phyloP scores from a whole-genome alignment of 1,140 invertebrate genomes.

The Cotesia chilonis region DNA sequence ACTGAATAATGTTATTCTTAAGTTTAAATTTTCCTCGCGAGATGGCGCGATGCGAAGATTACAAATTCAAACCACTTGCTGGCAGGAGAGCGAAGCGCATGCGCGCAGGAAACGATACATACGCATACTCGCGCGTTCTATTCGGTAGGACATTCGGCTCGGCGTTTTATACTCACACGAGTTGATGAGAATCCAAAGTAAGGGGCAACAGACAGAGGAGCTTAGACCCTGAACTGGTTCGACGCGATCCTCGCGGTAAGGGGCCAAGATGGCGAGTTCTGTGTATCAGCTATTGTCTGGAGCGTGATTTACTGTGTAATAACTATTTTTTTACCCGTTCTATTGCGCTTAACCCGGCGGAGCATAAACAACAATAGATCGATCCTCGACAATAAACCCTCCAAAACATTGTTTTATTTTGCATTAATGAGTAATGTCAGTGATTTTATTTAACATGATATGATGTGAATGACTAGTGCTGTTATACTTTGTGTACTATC shows the following conservation, averaged over 20 bases:
- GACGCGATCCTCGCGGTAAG: conserved; percentile 43
- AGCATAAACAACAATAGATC: background rate
- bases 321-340: conserved; percentile 11
- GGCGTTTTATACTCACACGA: conserved; percentile 15
- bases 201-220: conserved; percentile 35
- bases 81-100: conserved; percentile 2
- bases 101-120: background rate
- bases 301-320: conserved; percentile 22
- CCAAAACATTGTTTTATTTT: too few relatives aligned
- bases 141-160: too few relatives aligned
- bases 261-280: conserved; percentile 58
- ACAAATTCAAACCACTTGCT: conserved; percentile 9
- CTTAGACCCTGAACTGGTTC: conserved; percentile 43
- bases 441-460: too few relatives aligned
- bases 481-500: too few relatives aligned
- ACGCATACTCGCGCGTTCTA: conserved; percentile 12
- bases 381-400: background rate
- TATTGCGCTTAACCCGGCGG: background rate
- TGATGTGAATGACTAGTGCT: too few relatives aligned
- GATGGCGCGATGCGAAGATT: background rate
- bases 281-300: conserved; percentile 47
- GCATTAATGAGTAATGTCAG: too few relatives aligned
- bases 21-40: background rate
- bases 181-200: conserved; percentile 23
- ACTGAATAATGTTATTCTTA: too few relatives aligned